Evolutionary conservation across 2,797 vertebrate species (phyloP).

Genomic region (Tragopan temminckii): DNA sequence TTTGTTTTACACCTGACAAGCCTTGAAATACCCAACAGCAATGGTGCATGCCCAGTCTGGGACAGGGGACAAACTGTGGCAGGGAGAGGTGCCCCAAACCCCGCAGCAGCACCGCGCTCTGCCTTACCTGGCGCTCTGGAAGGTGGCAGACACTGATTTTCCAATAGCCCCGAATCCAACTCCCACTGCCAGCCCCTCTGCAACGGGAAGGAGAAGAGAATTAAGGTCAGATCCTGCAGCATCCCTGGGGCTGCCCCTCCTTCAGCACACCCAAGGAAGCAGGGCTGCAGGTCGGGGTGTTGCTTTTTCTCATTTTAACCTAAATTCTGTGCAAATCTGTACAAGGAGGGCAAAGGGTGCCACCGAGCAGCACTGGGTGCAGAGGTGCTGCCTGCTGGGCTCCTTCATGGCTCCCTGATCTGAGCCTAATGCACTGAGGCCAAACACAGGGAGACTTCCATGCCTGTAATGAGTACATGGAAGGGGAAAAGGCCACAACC

Average conservation of each 20-base stretch:
- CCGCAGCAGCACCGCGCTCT: accelerated
- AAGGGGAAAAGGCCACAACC: background rate
- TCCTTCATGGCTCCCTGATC: accelerated
- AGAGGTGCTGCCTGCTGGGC: too few relatives aligned
- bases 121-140: constrained; percentile 93
- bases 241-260: background rate
- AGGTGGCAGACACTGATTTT: constrained; percentile 91
- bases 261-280: accelerated
- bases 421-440: accelerated
- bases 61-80: background rate
- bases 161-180: constrained; percentile 94
- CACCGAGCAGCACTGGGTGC: background rate
- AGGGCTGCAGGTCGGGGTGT: accelerated
- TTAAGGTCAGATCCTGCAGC: background rate
- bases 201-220: constrained; percentile 35
- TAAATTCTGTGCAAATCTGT: background rate
- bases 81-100: background rate
- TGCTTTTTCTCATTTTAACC: background rate
- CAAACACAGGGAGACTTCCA: background rate
- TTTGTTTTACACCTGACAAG: background rate
- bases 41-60: accelerated
- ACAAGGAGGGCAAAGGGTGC: too few relatives aligned
- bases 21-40: accelerated
- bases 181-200: constrained; percentile 97
- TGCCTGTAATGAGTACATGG: background rate